Percentiles rank a stretch among this genome's conserved stretches.
Conservation (phyloP, 2,888 invertebrate genomes). For the Andrena hattorfiana region DNA sequence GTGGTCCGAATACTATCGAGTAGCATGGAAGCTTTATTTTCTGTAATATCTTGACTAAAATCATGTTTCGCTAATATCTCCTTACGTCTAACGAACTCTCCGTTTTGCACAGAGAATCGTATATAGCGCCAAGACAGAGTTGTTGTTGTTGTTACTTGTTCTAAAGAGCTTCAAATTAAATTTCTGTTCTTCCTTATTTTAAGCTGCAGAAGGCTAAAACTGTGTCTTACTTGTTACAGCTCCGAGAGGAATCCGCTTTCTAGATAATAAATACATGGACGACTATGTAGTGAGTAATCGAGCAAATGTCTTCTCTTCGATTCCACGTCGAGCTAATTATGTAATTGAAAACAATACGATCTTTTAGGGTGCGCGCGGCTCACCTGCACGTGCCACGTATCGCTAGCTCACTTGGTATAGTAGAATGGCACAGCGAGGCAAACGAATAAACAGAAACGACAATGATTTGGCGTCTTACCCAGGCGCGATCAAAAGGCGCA, state of each 20-base stretch:
- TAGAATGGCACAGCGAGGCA: conserved; percentile 92
- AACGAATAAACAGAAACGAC: conserved; percentile 90
- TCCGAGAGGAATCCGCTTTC: conserved; percentile 79
- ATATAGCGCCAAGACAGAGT: not conserved
- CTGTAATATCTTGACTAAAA: conserved; percentile 23
- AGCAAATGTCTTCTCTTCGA: not conserved
- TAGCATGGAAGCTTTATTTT: conserved; percentile 32
- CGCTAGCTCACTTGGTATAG: conserved; percentile 83
- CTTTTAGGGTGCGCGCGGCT: conserved; percentile 81
- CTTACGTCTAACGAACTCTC: not conserved
- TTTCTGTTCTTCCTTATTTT: not conserved
- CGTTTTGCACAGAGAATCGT: conserved; percentile 17
- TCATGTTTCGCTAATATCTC: conserved; percentile 1
- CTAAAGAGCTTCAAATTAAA: not conserved
- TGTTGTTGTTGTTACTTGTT: not conserved
- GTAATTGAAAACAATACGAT: conserved; percentile 11
- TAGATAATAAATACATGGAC: conserved; percentile 85
- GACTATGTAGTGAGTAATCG: conserved; percentile 88
- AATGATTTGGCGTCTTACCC: conserved; percentile 88
- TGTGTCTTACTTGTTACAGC: conserved; percentile 73
- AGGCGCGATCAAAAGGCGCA: conserved; percentile 90
- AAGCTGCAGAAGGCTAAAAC: not conserved
- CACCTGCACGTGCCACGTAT: conserved; percentile 83
- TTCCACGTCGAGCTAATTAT: not conserved
- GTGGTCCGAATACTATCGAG: not conserved